These are phyloP conservation scores for Cotesia congregata DNA, from an alignment of 2,888 invertebrate species.

Conservation along the genomic window DNA sequence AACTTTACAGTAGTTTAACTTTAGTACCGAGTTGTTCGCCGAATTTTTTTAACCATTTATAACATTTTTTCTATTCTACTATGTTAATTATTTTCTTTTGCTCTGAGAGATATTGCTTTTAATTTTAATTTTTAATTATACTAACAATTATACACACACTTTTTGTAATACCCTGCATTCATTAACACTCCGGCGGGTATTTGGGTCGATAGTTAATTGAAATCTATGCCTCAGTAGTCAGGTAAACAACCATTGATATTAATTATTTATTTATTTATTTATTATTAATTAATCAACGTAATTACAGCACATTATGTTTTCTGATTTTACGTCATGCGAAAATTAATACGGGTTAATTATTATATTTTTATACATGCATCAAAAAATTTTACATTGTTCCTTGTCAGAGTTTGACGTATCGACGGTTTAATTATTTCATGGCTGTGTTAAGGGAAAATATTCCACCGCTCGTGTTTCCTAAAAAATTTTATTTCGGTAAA, in stretches of 20 bases:
- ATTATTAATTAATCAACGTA: not conserved
- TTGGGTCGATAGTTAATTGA: not conserved
- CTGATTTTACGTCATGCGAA: too few relatives aligned
- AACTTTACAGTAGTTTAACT: not conserved
- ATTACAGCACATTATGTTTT: not conserved
- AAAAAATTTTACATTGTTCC: too few relatives aligned
- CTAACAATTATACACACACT: not conserved
- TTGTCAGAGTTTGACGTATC: too few relatives aligned
- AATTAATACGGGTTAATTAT: too few relatives aligned
- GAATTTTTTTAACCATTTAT: too few relatives aligned
- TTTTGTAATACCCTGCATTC: not conserved
- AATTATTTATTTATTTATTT: not conserved
- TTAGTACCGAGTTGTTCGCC: too few relatives aligned
- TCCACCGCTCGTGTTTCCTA: too few relatives aligned
- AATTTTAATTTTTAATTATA: not conserved
- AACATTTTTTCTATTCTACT: too few relatives aligned
- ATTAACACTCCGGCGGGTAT: not conserved
- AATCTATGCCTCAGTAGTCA: not conserved
- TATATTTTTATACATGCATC: too few relatives aligned
- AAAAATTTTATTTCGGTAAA: too few relatives aligned
- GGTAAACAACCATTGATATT: slow-evolving; percentile 8
- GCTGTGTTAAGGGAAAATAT: too few relatives aligned
- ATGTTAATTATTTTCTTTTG: not conserved
- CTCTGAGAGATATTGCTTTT: not conserved
- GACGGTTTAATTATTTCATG: too few relatives aligned